A percentile compares a stretch with the other conserved stretches of the same genome.
These are phyloP conservation scores for Scopus umbretta DNA, from an alignment of 2,113 vertebrate species.

Conservation along the genomic window DNA sequence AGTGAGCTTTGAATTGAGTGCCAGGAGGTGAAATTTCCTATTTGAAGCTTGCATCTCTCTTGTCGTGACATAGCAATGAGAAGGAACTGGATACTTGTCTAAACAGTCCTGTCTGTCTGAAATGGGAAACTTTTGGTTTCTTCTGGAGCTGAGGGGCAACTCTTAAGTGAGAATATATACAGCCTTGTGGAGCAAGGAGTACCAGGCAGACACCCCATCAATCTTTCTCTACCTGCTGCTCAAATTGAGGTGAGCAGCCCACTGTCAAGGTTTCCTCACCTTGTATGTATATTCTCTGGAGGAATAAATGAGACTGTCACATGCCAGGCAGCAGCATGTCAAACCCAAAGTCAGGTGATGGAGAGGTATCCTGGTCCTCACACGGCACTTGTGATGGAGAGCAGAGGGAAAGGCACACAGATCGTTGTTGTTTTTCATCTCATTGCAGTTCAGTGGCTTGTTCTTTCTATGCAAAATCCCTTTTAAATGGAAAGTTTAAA, in stretches of 20 bases:
- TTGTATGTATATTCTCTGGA: not conserved
- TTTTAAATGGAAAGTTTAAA: not conserved
- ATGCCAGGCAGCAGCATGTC: not conserved
- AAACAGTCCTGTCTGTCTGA: not conserved
- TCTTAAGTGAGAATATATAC: not conserved
- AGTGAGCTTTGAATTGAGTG: rapidly evolving
- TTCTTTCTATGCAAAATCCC: not conserved
- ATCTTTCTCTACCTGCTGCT: not conserved
- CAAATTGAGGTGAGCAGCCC: not conserved
- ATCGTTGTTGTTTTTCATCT: not conserved
- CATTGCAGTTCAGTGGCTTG: not conserved
- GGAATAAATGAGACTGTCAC: not conserved
- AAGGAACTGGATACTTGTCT: not conserved
- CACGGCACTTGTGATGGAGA: not conserved
- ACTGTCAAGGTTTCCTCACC: not conserved
- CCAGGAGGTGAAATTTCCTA: not conserved
- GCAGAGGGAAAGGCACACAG: not conserved
- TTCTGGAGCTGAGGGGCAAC: not conserved
- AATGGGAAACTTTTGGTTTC: not conserved
- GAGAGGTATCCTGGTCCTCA: not conserved
- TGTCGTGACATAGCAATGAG: not conserved
- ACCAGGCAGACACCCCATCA: not conserved
- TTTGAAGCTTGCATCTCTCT: not conserved
- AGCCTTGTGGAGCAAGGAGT: not conserved
- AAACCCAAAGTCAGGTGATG: not conserved